Conservation (phyloP, 2,113 vertebrate species). For the Nycticebus coucang region DNA sequence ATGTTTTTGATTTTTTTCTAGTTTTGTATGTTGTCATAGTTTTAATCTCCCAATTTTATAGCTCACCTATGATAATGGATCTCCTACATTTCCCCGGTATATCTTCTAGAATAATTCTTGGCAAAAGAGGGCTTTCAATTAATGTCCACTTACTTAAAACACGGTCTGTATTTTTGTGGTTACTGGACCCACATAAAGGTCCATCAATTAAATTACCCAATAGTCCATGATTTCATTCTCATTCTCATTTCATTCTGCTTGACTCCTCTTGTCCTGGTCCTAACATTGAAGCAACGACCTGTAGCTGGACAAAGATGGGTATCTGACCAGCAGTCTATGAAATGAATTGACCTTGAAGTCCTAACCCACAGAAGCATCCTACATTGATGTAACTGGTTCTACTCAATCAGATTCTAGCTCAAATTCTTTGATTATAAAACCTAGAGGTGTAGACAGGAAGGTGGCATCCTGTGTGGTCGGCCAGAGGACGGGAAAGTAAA, state of each 20-base stretch:
- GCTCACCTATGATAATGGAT: neutral
- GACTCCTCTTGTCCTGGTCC: neutral
- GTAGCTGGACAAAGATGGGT: neutral
- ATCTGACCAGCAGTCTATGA: neutral
- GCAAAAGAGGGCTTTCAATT: neutral
- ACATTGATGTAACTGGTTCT: neutral
- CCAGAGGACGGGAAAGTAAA: neutral
- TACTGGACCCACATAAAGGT: neutral
- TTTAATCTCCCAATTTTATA: neutral
- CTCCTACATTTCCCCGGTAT: no score
- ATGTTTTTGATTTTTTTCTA: neutral
- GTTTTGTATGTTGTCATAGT: neutral
- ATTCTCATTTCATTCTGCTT: neutral
- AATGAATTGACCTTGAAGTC: neutral
- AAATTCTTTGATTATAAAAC: neutral
- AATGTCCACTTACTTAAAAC: neutral
- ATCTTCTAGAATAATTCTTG: slow-evolving; percentile 24
- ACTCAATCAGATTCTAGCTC: neutral
- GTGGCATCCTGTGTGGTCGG: neutral
- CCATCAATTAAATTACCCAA: neutral
- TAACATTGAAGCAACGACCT: neutral
- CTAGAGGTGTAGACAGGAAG: neutral
- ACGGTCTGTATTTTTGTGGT: neutral
- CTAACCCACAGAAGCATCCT: neutral
- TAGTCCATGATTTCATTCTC: neutral